Evolutionary conservation across 92 coral and sea anemone species (phyloP).

Genomic region (Montipora capitata): DNA sequence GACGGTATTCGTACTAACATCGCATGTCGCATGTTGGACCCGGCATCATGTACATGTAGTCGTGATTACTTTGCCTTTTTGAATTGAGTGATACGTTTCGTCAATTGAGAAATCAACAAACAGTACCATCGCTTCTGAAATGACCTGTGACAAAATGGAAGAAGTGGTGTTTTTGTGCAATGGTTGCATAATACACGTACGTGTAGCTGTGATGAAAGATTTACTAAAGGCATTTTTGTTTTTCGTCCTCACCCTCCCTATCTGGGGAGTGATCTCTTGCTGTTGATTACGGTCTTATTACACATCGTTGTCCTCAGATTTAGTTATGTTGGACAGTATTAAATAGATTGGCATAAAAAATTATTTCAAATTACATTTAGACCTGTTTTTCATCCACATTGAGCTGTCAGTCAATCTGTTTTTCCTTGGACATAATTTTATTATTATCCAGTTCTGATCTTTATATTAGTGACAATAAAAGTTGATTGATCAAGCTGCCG

Average conservation of each 20-base stretch:
- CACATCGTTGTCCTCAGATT: no score
- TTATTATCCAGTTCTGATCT: no score
- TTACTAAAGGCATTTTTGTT: conserved; percentile 7
- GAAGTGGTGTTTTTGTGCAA: neutral
- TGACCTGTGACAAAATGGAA: neutral
- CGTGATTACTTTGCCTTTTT: neutral
- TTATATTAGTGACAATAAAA: no score
- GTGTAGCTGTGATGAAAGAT: conserved; percentile 32
- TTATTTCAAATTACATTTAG: no score
- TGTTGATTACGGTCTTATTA: no score
- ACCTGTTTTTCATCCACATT: no score
- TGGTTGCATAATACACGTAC: neutral
- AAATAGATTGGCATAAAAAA: neutral
- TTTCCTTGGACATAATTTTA: neutral
- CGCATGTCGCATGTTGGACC: no score
- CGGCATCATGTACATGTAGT: neutral
- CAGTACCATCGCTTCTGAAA: conserved; percentile 12
- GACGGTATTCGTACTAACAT: neutral
- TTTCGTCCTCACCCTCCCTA: neutral
- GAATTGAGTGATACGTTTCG: neutral
- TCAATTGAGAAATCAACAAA: neutral
- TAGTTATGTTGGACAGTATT: no score
- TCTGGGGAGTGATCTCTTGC: no score
- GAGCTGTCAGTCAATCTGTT: neutral
- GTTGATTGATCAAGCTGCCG: no score